phyloP scores from a whole-genome alignment of 2,888 invertebrate species.

The Drepanosiphum platanoidis region DNA sequence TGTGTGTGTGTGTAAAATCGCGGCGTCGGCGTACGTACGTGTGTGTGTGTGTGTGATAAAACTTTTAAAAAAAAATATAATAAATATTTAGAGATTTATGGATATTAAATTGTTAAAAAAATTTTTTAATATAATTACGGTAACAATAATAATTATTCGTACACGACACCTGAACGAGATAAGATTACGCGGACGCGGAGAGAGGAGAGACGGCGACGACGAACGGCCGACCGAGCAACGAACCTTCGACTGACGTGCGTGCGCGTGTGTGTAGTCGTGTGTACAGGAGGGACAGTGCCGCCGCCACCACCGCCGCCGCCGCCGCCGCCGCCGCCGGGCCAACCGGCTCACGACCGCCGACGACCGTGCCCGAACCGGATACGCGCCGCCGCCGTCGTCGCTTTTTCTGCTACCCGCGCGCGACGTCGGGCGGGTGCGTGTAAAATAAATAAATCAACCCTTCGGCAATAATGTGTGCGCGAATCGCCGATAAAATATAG shows the following conservation, averaged over 20 bases:
- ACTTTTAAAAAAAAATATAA: too few relatives aligned
- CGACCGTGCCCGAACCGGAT: slow-evolving; percentile 61
- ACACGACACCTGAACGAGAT: slow-evolving; percentile 58
- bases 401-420: slow-evolving; percentile 29
- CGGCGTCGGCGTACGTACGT: background rate
- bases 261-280: slow-evolving; percentile 50
- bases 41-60: background rate
- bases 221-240: slow-evolving; percentile 56
- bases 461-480: slow-evolving; percentile 13
- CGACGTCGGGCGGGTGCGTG: background rate
- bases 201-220: slow-evolving; percentile 13
- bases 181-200: slow-evolving; percentile 26
- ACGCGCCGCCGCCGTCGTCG: slow-evolving; percentile 33
- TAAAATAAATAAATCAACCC: slow-evolving; percentile 17
- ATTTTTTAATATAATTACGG: background rate
- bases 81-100: too few relatives aligned
- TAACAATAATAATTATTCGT: too few relatives aligned
- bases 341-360: slow-evolving; percentile 55
- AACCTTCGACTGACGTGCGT: slow-evolving; percentile 60
- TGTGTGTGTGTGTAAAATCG: background rate
- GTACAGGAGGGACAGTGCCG: slow-evolving; percentile 37
- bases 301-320: slow-evolving; percentile 32
- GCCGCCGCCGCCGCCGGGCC: slow-evolving; percentile 22
- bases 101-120: slow-evolving; percentile 35
- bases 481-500: background rate